Percentiles rank a stretch among this genome's conserved stretches.
Evolutionary conservation across 2,888 invertebrate species (phyloP).

Genomic region (Argyresthia goedartella): DNA sequence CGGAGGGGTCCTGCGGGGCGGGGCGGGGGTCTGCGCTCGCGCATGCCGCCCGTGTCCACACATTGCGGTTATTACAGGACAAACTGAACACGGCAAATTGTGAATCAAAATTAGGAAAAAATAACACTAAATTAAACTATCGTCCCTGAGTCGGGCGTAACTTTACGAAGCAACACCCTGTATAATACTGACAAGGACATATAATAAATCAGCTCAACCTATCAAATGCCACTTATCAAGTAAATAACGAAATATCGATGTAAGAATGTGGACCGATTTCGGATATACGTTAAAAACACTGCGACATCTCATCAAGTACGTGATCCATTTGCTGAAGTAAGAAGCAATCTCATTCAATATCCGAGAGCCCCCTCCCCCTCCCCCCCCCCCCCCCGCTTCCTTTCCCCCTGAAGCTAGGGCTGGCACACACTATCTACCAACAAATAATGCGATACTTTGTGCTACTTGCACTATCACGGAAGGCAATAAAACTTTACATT

Average conservation of each 20-base stretch:
- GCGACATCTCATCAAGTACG: conserved; percentile 73
- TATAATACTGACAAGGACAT: too few species aligned
- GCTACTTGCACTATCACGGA: conserved; percentile 43
- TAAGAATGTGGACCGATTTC: conserved; percentile 51
- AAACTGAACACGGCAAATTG: too few species aligned
- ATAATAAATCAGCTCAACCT: too few species aligned
- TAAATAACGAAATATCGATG: conserved; percentile 21
- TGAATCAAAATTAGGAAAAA: too few species aligned
- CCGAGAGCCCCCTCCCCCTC: conserved; percentile 32
- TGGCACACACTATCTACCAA: conserved; percentile 29
- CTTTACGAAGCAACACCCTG: too few species aligned
- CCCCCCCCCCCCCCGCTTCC: conserved; percentile 24
- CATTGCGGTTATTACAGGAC: too few species aligned
- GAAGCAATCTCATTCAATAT: conserved; percentile 73
- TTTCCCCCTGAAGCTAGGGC: conserved; percentile 33
- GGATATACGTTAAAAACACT: conserved; percentile 66
- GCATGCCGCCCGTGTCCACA: too few species aligned
- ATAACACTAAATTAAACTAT: too few species aligned
- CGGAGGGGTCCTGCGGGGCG: too few species aligned
- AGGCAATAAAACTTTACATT: conserved; percentile 66
- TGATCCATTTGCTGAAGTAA: conserved; percentile 73
- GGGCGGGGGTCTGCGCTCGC: too few species aligned
- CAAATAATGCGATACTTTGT: conserved; percentile 45
- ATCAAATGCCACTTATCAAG: too few species aligned
- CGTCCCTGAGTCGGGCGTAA: too few species aligned